Evolutionary conservation across 2,113 vertebrate species (phyloP), one percentile per base, ranked within the genome.

Genomic region (Paracanthobrama guichenoti): DNA sequence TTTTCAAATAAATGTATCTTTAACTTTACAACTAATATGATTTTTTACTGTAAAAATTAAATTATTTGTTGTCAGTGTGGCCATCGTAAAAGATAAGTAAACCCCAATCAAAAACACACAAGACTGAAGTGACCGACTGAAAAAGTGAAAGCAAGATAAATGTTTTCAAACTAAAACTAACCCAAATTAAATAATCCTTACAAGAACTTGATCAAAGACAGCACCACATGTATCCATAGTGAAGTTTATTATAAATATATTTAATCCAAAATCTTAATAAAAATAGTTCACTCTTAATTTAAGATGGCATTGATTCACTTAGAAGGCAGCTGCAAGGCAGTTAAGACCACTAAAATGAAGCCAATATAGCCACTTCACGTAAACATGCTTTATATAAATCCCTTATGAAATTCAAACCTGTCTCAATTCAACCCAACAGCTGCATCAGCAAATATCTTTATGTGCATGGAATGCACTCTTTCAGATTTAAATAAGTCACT

Each of bases 371-470:
- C 1, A 3, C 53, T 39, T 39, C 5, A 24, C 12, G 7, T 60
- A 39, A 20, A 42, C 46, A 46, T 6, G 57, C 24, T 62, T 60
- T 2, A 46, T 62, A 11, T 39, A 78, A 79, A 79, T 79, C 55
- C 75, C 16, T n/a, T 16, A 62, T 79, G 31, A 78, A 78, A 78
- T 78, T 55, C 75, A 78, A 24, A 28, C 53, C 53, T 76, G 28
- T 16, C 53, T 31, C 35, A 76, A 78, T 79, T 62, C n/a, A 46
- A 20, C 42, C 57, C 57, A 46, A 26, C 57, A 24, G 77, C 77
- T 62, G 77, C 16, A 18, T 79, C 39, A 62, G 77, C 77, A 62
- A 79, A 79, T 14, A 79, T n/a, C 14, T 18, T 62, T 62, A 24
- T 79, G 76, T 62, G 57, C 55, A 26, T 24, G 22, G 35, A 62